Conservation (phyloP, 1,140 invertebrate genomes). For the Pseudoatta argentina region DNA sequence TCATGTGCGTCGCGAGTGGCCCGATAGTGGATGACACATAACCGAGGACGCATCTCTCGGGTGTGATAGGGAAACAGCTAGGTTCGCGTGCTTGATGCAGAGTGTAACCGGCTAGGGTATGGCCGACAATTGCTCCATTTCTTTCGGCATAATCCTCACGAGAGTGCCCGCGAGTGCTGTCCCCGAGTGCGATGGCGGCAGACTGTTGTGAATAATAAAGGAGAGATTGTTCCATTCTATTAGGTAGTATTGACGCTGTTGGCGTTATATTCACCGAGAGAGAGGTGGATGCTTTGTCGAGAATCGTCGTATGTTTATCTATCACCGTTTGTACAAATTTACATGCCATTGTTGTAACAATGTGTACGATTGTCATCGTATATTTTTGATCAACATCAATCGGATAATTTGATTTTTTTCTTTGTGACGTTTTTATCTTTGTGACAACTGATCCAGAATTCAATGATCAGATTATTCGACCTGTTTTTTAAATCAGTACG, state of each 20-base stretch:
- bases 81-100: slow-evolving; percentile 33
- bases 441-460: neutral
- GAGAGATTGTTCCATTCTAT: slow-evolving; percentile 38
- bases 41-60: slow-evolving; percentile 19
- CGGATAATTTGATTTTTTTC: slow-evolving; percentile 32
- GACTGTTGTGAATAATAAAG: slow-evolving; percentile 55
- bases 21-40: slow-evolving; percentile 45
- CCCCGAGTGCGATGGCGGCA: slow-evolving; percentile 37
- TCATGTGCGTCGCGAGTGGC: slow-evolving; percentile 47
- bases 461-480: neutral
- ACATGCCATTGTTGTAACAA: slow-evolving; percentile 47
- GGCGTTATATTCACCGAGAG: slow-evolving; percentile 19
- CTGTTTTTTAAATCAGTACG: neutral
- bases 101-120: slow-evolving; percentile 34
- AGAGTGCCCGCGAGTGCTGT: slow-evolving; percentile 52
- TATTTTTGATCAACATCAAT: slow-evolving; percentile 7
- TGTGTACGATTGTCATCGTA: neutral
- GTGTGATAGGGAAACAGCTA: slow-evolving; percentile 31
- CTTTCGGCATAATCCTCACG: slow-evolving; percentile 16
- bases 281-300: slow-evolving; percentile 27
- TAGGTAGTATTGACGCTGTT: slow-evolving; percentile 48
- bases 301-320: slow-evolving; percentile 40
- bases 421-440: neutral
- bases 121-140: slow-evolving; percentile 23
- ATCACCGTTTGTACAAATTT: slow-evolving; percentile 27